phyloP scores from a whole-genome alignment of 2,888 invertebrate genomes.

The Camponotus fellah region DNA sequence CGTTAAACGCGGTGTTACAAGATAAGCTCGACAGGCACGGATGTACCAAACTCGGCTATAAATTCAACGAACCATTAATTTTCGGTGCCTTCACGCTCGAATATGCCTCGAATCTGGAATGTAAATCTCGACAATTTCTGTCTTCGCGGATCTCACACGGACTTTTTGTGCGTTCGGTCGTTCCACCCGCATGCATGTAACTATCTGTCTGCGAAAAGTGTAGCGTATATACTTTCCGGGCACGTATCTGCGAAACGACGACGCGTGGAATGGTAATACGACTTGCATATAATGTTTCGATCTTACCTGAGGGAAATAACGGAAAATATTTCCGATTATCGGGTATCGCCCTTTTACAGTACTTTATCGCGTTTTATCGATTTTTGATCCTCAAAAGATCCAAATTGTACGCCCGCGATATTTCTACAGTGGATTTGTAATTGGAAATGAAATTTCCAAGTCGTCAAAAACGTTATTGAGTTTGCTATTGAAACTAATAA shows the following conservation, averaged over 20 bases:
- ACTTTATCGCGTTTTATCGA: constrained; percentile 21
- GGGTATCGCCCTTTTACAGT: constrained; percentile 26
- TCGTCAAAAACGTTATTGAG: neutral
- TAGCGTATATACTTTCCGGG: constrained; percentile 49
- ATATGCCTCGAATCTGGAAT: constrained; percentile 46
- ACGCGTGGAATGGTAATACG: constrained; percentile 57
- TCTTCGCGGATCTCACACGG: constrained; percentile 35
- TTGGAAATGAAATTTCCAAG: neutral
- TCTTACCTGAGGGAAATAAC: constrained; percentile 54
- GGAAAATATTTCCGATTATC: constrained; percentile 44
- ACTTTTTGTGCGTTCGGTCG: constrained; percentile 44
- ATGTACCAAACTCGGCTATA: constrained; percentile 52
- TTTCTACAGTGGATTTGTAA: neutral
- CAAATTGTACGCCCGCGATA: neutral
- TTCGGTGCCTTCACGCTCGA: constrained; percentile 46
- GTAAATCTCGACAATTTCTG: constrained; percentile 57
- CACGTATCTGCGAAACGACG: constrained; percentile 54
- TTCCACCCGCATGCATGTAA: constrained; percentile 37
- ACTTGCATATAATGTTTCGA: constrained; percentile 49
- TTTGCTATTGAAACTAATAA: neutral
- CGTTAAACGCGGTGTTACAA: constrained; percentile 54
- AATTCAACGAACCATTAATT: constrained; percentile 54
- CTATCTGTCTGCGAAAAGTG: constrained; percentile 56
- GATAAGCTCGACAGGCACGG: constrained; percentile 51
- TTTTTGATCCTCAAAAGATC: constrained; percentile 29